These are phyloP conservation scores for Pristionchus fissidentatus DNA, from an alignment of 2,888 invertebrate genomes.

Conservation along the genomic window DNA sequence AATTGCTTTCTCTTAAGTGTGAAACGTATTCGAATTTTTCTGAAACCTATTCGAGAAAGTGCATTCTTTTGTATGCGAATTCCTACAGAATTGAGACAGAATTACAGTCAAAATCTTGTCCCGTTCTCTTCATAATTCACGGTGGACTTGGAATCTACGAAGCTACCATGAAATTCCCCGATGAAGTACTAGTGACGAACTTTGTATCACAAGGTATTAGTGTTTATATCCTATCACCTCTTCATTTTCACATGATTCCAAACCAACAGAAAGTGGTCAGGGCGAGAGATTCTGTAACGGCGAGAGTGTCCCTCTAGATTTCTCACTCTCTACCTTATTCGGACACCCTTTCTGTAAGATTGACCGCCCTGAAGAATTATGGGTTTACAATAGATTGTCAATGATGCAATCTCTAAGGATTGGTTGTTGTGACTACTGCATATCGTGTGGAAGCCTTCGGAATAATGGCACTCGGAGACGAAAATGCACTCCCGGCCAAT, in stretches of 20 bases:
- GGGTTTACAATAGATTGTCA: too few relatives aligned
- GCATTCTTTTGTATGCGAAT: too few relatives aligned
- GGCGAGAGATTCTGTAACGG: too few relatives aligned
- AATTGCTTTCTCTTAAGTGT: background rate
- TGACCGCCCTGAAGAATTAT: too few relatives aligned
- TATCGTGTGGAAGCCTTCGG: slow-evolving; percentile 2
- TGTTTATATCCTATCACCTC: too few relatives aligned
- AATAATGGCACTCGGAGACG: slow-evolving; percentile 24
- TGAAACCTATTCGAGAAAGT: background rate
- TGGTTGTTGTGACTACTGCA: background rate
- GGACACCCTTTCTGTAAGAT: too few relatives aligned
- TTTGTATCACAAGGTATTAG: slow-evolving; percentile 20
- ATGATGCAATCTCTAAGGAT: too few relatives aligned
- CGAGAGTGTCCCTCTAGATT: too few relatives aligned
- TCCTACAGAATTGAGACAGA: too few relatives aligned
- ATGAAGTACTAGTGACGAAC: slow-evolving; percentile 5
- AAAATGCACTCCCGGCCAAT: slow-evolving; percentile 37
- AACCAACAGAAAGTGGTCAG: too few relatives aligned
- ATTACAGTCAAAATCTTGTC: slow-evolving; percentile 17
- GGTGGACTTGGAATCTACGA: background rate
- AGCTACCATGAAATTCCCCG: slow-evolving; percentile 11
- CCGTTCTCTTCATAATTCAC: background rate
- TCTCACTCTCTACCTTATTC: too few relatives aligned
- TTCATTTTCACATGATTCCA: too few relatives aligned
- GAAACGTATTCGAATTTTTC: background rate